These are phyloP conservation scores for Carassius carassius DNA, from an alignment of 2,113 vertebrate genomes.

Conservation along the genomic window DNA sequence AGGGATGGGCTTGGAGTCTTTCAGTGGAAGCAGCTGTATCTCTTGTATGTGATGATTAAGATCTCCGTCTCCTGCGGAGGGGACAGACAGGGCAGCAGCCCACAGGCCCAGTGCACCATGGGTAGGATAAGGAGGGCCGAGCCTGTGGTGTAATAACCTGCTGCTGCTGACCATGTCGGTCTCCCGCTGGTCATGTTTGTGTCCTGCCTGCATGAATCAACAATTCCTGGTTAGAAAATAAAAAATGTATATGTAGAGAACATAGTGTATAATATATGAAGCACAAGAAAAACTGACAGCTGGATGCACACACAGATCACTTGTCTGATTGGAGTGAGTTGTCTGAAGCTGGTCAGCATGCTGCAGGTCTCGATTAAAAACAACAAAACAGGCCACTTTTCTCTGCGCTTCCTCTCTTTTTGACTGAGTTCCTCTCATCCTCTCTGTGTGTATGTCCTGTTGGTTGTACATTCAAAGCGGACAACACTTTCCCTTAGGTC, in stretches of 20 bases:
- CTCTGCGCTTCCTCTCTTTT: background rate
- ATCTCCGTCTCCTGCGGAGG: constrained; percentile 37
- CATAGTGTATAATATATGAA: background rate
- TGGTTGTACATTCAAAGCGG: background rate
- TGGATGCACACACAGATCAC: background rate
- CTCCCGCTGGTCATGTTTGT: constrained; percentile 23
- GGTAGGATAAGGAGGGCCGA: background rate
- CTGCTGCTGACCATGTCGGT: background rate
- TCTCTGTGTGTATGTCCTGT: background rate
- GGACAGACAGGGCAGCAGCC: constrained; percentile 7
- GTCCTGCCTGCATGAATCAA: background rate
- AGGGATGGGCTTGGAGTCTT: constrained; percentile 9
- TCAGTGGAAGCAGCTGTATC: constrained; percentile 42
- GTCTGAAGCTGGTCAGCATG: background rate
- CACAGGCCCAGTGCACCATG: constrained; percentile 35
- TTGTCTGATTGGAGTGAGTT: background rate
- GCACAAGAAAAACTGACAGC: background rate
- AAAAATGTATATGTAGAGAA: background rate
- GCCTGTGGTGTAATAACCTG: constrained; percentile 35
- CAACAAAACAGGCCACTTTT: background rate
- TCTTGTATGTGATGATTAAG: constrained; percentile 53
- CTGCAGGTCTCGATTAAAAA: background rate
- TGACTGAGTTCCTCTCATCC: background rate
- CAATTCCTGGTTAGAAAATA: background rate
- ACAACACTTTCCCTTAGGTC: constrained; percentile 1